Conservation (phyloP, 1,140 invertebrate species). For the Kradibia gibbosae region DNA sequence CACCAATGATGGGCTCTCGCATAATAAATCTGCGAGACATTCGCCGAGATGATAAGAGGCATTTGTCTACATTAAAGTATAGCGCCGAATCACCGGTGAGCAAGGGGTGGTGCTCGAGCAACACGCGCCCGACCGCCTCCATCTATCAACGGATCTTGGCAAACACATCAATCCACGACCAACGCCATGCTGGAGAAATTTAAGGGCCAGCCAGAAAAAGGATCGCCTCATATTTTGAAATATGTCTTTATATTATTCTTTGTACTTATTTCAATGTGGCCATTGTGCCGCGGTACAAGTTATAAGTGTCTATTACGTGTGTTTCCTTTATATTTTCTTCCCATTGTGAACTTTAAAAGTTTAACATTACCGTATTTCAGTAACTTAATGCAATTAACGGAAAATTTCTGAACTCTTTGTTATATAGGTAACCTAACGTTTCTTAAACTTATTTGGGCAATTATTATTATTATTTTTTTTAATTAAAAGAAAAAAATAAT, state of each 20-base stretch:
- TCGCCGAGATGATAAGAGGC: conserved; percentile 63
- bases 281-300: conserved; percentile 54
- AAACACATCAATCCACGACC: conserved; percentile 68
- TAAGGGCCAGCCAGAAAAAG: conserved; percentile 53
- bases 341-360: too few species aligned
- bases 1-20: conserved; percentile 59
- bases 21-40: conserved; percentile 71
- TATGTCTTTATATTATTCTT: conserved; percentile 55
- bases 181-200: conserved; percentile 62
- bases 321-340: background rate
- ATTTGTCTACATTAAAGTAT: conserved; percentile 66
- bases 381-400: too few species aligned
- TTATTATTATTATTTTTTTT: too few species aligned
- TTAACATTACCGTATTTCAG: too few species aligned
- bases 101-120: conserved; percentile 60
- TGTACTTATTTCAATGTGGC: conserved; percentile 49
- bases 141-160: conserved; percentile 66
- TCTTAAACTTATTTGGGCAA: too few species aligned
- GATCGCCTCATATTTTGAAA: conserved; percentile 38
- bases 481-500: too few species aligned
- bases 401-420: too few species aligned
- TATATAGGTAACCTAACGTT: too few species aligned
- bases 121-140: conserved; percentile 59
- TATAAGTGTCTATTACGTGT: conserved; percentile 53
- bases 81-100: conserved; percentile 51